These are phyloP conservation scores for Stegophylla sp. DNA, from an alignment of 2,888 invertebrate species.

Conservation along the genomic window DNA sequence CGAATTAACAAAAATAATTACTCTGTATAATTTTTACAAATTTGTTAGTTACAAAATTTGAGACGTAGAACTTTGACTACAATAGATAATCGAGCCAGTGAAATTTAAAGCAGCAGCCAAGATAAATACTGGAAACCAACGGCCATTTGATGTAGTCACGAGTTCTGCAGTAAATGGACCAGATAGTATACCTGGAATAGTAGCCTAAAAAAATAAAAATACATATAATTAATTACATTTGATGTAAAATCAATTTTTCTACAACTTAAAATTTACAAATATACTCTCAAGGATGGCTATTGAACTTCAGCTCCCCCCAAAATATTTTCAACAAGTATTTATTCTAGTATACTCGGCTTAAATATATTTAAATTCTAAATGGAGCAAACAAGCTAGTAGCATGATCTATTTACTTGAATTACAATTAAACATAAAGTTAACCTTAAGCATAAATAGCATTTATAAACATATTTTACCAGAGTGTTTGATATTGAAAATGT, in stretches of 20 bases:
- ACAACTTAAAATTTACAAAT: no score
- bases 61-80: conserved; percentile 75
- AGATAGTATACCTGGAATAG: conserved; percentile 77
- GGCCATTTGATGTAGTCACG: conserved; percentile 74
- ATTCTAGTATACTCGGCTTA: no score
- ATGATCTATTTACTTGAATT: no score
- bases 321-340: no score
- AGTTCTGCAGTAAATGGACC: conserved; percentile 77
- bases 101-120: conserved; percentile 76
- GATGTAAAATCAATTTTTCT: no score
- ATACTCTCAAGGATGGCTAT: no score
- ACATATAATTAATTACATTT: not conserved
- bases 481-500: conserved; percentile 81
- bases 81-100: conserved; percentile 76
- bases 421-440: no score
- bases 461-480: conserved; percentile 67
- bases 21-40: conserved; percentile 41
- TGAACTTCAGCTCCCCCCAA: no score
- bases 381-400: no score
- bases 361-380: no score
- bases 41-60: conserved; percentile 68
- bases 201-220: conserved; percentile 67
- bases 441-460: no score
- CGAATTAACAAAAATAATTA: conserved; percentile 55
- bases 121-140: conserved; percentile 78